Evolutionary conservation across 1,140 invertebrate genomes (phyloP), one percentile per base, ranked within the genome.

Genomic region (Drosophila takahashii): DNA sequence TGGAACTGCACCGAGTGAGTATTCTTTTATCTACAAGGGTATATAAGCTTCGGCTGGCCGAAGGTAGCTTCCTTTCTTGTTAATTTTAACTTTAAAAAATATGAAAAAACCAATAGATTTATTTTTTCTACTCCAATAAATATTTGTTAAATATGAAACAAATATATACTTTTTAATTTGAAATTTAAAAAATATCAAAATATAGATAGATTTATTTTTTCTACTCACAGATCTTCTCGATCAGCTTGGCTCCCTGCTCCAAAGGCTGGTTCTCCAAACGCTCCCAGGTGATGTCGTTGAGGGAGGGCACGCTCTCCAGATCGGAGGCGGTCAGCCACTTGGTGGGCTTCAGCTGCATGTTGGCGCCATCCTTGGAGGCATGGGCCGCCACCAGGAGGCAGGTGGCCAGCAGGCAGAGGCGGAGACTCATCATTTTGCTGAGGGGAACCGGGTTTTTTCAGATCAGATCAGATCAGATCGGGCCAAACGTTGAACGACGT

Each of bases 211-310:
- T 22, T 22, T 22, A 22, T 29, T 29, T 29, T 3, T 16, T 42
- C 41, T 15, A 72, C 84, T 83, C 42, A 89, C 84, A 90, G 53
- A 90, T 42, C 36, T 81, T 70, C 64, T 90, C 66, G 48, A 87
- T 34, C 62, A 90, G 26, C 16, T 90, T 50, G 65, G 90, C 80
- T 13, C 83, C 86, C 29, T 78, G 62, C 22, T 91, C 52, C 51
- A 90, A 41, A 1, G 90, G 71, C 83, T 89, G 78, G 41, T 54
- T 89, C 64, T 92, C 90, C 74, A 91, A 64, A 44, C 69, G 62
- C 61, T 90, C 71, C 45, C 90, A 74, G 32, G 78, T 76, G 9
- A 92, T 52, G 29, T 91, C 84, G 41, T 91, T 85, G 44, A 91
- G 41, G 9, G 90, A 85, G 27, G 90, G 90, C 73, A 85, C 34